These are phyloP conservation scores for Mylabris sibirica DNA, from an alignment of 2,888 invertebrate species.

Conservation along the genomic window DNA sequence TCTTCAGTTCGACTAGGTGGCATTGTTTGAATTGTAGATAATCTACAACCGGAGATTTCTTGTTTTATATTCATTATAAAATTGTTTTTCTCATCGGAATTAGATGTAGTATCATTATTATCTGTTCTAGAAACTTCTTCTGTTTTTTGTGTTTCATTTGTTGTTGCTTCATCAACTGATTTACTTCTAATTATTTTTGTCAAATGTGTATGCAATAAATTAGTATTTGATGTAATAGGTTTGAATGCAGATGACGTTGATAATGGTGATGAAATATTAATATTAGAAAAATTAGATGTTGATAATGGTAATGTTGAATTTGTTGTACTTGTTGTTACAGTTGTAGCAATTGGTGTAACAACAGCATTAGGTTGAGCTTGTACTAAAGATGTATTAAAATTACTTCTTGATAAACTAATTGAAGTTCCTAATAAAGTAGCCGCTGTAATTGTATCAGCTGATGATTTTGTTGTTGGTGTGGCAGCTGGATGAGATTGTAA, in stretches of 20 bases:
- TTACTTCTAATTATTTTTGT: constrained; percentile 59
- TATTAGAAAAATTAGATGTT: constrained; percentile 50
- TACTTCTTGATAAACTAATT: constrained; percentile 53
- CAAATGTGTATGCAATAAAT: constrained; percentile 68
- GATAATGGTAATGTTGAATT: constrained; percentile 51
- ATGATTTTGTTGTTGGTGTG: constrained; percentile 56
- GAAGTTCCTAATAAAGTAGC: constrained; percentile 59
- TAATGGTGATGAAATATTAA: constrained; percentile 51
- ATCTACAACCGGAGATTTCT: constrained; percentile 54
- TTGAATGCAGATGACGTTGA: constrained; percentile 52
- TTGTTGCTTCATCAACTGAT: constrained; percentile 45
- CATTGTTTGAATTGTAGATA: constrained; percentile 50
- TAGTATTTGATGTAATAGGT: constrained; percentile 57
- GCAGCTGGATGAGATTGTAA: constrained; percentile 61
- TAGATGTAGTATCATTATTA: constrained; percentile 35
- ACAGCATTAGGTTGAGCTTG: constrained; percentile 56
- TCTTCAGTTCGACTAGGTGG: constrained; percentile 70
- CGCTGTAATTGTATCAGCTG: constrained; percentile 59
- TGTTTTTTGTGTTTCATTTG: constrained; percentile 41
- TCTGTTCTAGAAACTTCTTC: constrained; percentile 42
- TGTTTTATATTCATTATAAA: constrained; percentile 40
- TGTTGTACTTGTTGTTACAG: constrained; percentile 22
- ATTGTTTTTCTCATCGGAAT: constrained; percentile 35
- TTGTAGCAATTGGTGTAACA: constrained; percentile 45
- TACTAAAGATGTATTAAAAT: constrained; percentile 55